Evolutionary conservation across 2,888 invertebrate species (phyloP), one percentile per base, ranked within the genome.

Genomic region (Agonum fuliginosum): DNA sequence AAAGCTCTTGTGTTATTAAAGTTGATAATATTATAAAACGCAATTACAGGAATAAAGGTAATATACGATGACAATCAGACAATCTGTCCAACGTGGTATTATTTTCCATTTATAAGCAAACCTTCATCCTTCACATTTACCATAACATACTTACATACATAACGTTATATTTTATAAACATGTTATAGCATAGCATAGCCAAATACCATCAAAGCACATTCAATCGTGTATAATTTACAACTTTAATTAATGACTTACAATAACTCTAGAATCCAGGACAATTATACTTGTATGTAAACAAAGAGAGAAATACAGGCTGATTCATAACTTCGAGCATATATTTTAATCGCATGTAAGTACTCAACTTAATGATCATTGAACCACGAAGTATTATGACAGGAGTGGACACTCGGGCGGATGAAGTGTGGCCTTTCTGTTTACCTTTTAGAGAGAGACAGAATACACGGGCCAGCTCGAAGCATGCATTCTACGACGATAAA

Each of bases 61-160:
- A 24, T 27, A 24, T 54, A 54, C 20, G 54, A 54, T 54, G 54
- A 54, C 54, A 54, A 54, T 54, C 54, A 54, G 22, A 54, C 24
- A 54, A 54, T 54, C 54, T 54, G 54, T 54, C 54, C 24, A 54
- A 54, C 54, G 54, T 54, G 54, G 24, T 54, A 54, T 54, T 54
- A 54, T 54, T 54, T 54, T 54, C 54, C 54, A 62, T 62, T 62
- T 62, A 67, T 75, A 67, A 67, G 34, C 14, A 75, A 75, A 75
- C 75, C 75, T 75, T 75, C 75, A 75, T 67, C 75, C 75, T 75
- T 75, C 75, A 75, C 75, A 75, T 75, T 75, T 75, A 48, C 67
- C 20, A 37, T 74, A 46, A 74, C 65, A 74, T 58, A 74, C 58
- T 58, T 73, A 54, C 72, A 72, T 54, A 72, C 43, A 62, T 65